Evolutionary conservation across 2,113 vertebrate genomes (phyloP).

Genomic region (Conger conger): DNA sequence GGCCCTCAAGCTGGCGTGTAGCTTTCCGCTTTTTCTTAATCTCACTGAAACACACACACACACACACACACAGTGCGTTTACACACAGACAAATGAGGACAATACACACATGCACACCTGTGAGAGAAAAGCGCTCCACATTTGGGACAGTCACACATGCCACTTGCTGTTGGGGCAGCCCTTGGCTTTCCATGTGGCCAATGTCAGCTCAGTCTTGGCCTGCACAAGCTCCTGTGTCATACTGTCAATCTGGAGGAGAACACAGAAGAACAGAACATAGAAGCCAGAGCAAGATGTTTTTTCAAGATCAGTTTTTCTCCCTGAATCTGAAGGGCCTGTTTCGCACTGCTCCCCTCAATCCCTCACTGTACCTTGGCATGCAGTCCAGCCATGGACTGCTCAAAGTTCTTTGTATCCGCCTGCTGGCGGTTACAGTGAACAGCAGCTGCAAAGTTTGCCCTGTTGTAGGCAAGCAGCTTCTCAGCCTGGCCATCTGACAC

Average conservation of each 20-base stretch:
- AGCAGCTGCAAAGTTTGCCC: slow-evolving; percentile 38
- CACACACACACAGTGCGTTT: no score
- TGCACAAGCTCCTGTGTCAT: slow-evolving; percentile 24
- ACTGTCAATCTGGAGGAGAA: slow-evolving; percentile 10
- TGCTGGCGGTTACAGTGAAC: slow-evolving; percentile 39
- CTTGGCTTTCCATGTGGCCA: slow-evolving; percentile 21
- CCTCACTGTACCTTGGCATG: no score
- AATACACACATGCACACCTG: no score
- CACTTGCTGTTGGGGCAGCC: slow-evolving; percentile 11
- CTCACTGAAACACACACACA: no score
- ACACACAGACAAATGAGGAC: no score
- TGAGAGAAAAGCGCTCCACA: no score
- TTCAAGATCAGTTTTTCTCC: no score
- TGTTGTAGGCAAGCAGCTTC: slow-evolving; percentile 41
- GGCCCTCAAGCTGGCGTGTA: no score
- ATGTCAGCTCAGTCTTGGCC: slow-evolving; percentile 22
- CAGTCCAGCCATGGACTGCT: slow-evolving; percentile 45
- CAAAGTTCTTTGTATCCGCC: slow-evolving; percentile 40
- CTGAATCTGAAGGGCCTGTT: background rate
- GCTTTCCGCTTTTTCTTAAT: no score
- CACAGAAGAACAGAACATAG: background rate
- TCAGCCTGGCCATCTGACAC: slow-evolving; percentile 15
- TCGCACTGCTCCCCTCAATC: slow-evolving; percentile 28
- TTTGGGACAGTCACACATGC: background rate
- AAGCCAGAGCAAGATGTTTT: background rate